Evolutionary conservation across 2,888 invertebrate species (phyloP), one percentile per base, ranked within the genome.

Genomic region (Oscheius sp.): DNA sequence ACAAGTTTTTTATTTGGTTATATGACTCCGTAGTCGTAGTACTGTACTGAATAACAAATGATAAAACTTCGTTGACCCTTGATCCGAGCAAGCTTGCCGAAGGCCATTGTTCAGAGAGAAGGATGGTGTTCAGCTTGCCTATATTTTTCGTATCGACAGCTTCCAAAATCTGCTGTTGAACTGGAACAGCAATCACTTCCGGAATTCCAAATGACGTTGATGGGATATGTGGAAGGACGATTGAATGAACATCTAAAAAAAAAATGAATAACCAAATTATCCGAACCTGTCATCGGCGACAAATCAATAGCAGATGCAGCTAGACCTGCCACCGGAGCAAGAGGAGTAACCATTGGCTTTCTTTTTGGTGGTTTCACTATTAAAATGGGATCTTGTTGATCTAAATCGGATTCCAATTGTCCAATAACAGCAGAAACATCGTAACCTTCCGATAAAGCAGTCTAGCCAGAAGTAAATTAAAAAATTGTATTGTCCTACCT

Each of bases 401-500:
- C 22, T 2, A 20, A 22, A 6, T 20, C 20, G 2, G 50, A 50
- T 2, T 50, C 20, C n/a, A 54, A 33, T 2, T 54, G 20, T 32
- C 54, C 33, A 6, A 54, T 9, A 5, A 54, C 20, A 32, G 54
- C 54, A 17, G 54, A 54, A 20, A 54, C 54, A 54, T 54, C 54
- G 20, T 33, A 33, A n/a, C 54, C 54, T 54, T 54, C 54, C 2
- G 54, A n/a, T 5, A 54, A 22, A 2, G 33, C 54, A 14, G 54
- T 54, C 54, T 54, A n/a, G 6, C 20, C 12, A 41, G 20, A 41
- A 2, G 14, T 41, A 41, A 17, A 47, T 5, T 20, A 47, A 20
- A 22, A 6, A 47, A 22, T 20, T 36, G 8, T 36, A 36, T 9
- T 36, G 36, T 36, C 36, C 8, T 33, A 54, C 54, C 33, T 54